Evolutionary conservation across 2,888 invertebrate genomes (phyloP).

Genomic region (Euplagia quadripunctaria): DNA sequence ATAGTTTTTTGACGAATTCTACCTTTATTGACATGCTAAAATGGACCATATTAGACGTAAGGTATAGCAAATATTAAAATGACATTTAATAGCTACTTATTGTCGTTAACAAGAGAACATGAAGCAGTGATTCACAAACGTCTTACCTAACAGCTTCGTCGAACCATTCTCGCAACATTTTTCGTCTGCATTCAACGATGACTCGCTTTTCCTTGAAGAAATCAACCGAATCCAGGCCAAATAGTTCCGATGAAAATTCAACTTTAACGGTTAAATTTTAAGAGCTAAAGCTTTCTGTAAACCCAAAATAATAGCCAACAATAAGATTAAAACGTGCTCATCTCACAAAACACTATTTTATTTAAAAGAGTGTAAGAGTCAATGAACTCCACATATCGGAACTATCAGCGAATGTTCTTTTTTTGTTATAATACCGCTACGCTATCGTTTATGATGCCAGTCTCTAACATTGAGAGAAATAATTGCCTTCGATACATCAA

Average conservation of each 20-base stretch:
- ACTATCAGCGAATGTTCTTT: constrained; percentile 64
- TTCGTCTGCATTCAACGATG: constrained; percentile 61
- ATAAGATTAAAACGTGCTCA: constrained; percentile 70
- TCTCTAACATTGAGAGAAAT: constrained; percentile 28
- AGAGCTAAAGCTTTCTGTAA: constrained; percentile 50
- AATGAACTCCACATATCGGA: constrained; percentile 64
- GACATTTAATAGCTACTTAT: background rate
- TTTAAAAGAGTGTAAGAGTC: constrained; percentile 70
- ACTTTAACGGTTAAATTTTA: constrained; percentile 54
- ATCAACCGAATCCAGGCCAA: constrained; percentile 75
- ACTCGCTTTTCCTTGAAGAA: constrained; percentile 71
- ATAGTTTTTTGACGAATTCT: background rate
- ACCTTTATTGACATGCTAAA: background rate
- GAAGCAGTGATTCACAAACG: constrained; percentile 17
- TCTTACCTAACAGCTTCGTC: constrained; percentile 45
- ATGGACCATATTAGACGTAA: background rate
- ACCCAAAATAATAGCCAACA: constrained; percentile 53
- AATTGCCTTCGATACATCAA: constrained; percentile 43
- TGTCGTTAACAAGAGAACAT: constrained; percentile 1
- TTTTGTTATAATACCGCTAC: constrained; percentile 49
- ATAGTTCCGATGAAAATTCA: constrained; percentile 51
- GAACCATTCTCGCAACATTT: constrained; percentile 54
- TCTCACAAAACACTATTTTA: constrained; percentile 72
- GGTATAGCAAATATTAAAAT: background rate
- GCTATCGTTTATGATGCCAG: constrained; percentile 29